phyloP scores from a whole-genome alignment of 2,888 invertebrate species.

The Plagiodera versicolora region DNA sequence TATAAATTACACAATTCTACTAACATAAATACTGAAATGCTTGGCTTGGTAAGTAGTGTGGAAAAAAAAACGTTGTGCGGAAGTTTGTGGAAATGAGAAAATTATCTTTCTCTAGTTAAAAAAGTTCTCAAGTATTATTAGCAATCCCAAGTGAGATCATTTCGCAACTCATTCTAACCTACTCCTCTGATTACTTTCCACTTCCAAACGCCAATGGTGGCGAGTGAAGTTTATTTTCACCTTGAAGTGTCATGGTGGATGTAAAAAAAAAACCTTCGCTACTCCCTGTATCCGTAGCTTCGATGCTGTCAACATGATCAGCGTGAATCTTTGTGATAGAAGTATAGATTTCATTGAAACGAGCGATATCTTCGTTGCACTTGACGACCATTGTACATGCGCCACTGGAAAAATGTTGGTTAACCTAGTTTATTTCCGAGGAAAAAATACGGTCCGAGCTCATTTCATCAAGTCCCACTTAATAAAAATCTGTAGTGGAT shows the following conservation, averaged over 20 bases:
- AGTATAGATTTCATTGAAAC: too few species aligned
- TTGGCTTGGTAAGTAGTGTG: too few species aligned
- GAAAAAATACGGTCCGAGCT: conserved; percentile 22
- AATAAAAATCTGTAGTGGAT: conserved; percentile 37
- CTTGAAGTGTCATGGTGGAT: too few species aligned
- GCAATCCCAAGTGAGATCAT: background rate
- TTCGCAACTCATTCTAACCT: background rate
- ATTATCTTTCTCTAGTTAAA: background rate
- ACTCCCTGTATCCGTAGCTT: too few species aligned
- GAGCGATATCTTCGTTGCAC: too few species aligned
- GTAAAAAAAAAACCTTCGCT: too few species aligned
- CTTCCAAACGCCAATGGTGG: background rate
- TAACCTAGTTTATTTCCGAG: background rate
- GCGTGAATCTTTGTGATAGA: too few species aligned
- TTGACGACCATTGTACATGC: background rate
- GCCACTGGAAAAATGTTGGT: background rate
- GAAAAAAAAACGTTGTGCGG: background rate
- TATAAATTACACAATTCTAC: too few species aligned
- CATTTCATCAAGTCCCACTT: conserved; percentile 35
- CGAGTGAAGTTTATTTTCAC: background rate
- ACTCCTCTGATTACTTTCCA: background rate
- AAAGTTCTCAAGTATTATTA: background rate
- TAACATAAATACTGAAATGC: too few species aligned
- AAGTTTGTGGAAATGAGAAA: background rate
- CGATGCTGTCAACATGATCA: too few species aligned